phyloP scores from a whole-genome alignment of 2,113 vertebrate genomes.

The Noctilio leporinus region DNA sequence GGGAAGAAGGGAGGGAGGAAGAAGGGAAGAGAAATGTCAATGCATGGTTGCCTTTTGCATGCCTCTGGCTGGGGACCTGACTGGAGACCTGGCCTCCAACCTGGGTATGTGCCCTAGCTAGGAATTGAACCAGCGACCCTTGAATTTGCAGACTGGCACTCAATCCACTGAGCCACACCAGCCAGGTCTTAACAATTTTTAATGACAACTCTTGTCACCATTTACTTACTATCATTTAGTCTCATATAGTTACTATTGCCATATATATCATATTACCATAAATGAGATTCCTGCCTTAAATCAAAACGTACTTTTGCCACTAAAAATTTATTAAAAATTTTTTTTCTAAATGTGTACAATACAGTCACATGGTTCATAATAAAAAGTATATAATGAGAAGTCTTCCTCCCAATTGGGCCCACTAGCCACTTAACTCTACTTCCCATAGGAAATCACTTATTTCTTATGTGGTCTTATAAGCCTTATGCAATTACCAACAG shows the following conservation, averaged over 20 bases:
- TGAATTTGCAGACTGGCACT: neutral
- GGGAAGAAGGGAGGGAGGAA: neutral
- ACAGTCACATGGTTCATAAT: neutral
- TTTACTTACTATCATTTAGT: neutral
- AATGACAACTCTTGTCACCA: neutral
- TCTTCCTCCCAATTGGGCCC: neutral
- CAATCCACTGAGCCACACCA: neutral
- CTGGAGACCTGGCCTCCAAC: too few relatives aligned
- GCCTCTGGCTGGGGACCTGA: too few relatives aligned
- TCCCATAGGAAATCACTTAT: neutral
- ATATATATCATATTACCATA: neutral
- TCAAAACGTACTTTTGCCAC: neutral
- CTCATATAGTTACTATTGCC: neutral
- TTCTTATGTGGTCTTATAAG: neutral
- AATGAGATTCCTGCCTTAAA: neutral
- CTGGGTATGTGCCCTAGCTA: neutral
- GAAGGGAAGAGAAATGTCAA: neutral
- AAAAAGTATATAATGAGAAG: neutral
- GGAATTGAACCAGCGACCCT: neutral
- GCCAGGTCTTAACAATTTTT: neutral
- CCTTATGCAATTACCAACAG: neutral
- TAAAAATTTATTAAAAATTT: neutral
- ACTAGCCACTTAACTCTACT: neutral
- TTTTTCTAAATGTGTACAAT: neutral
- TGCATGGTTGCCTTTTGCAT: too few relatives aligned